These are phyloP conservation scores for Nysson spinosus DNA, from an alignment of 2,888 invertebrate genomes.

Conservation along the genomic window DNA sequence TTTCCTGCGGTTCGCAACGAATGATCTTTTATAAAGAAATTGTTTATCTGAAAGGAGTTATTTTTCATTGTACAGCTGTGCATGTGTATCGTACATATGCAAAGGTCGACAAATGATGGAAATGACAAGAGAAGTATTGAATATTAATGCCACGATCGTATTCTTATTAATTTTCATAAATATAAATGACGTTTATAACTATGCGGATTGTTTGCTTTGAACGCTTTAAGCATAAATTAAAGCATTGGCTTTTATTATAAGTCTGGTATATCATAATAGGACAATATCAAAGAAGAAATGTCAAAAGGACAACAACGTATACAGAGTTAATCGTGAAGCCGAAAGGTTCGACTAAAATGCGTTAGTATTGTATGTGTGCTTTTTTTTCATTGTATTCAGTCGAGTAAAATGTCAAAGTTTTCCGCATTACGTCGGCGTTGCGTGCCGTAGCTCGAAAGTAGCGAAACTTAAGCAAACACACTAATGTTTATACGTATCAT, in stretches of 20 bases:
- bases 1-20: not conserved
- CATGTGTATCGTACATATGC: too few relatives aligned
- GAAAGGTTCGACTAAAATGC: not conserved
- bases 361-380: not conserved
- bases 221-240: too few relatives aligned
- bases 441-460: not conserved
- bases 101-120: too few relatives aligned
- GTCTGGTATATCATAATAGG: too few relatives aligned
- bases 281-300: slow-evolving; percentile 1
- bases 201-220: too few relatives aligned
- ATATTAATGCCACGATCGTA: too few relatives aligned
- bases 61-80: too few relatives aligned
- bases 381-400: not conserved
- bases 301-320: not conserved
- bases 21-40: slow-evolving; percentile 11
- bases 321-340: not conserved
- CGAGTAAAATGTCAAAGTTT: slow-evolving; percentile 10
- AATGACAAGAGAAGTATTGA: too few relatives aligned
- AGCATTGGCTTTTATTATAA: too few relatives aligned
- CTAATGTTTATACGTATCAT: not conserved
- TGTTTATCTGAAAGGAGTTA: too few relatives aligned
- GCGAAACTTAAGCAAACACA: not conserved
- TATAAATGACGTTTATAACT: too few relatives aligned
- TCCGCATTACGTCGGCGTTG: not conserved
- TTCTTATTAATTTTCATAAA: too few relatives aligned